phyloP scores from a whole-genome alignment of 2,113 vertebrate genomes.

The Phaethornis superciliosus region DNA sequence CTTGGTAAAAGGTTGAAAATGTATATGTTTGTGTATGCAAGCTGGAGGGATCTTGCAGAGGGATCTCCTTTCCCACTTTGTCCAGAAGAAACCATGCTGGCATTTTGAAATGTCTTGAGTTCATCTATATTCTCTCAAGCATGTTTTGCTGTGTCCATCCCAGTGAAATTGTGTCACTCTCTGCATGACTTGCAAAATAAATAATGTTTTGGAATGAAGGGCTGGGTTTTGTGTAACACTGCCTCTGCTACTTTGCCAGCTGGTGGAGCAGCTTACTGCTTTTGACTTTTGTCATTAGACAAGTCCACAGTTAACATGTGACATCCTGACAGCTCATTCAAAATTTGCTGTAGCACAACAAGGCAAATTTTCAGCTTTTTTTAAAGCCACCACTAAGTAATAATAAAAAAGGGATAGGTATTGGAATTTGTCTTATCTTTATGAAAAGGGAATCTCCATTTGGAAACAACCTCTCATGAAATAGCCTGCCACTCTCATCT shows the following conservation, averaged over 20 bases:
- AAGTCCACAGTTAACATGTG: background rate
- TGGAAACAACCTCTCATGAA: background rate
- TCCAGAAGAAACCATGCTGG: background rate
- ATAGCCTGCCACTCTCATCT: background rate
- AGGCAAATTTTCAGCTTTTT: background rate
- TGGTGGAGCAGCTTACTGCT: background rate
- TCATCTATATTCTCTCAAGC: background rate
- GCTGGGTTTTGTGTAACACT: background rate
- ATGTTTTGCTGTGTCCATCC: background rate
- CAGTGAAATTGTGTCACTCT: background rate
- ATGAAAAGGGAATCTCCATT: background rate
- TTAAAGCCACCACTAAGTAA: background rate
- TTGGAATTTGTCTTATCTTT: background rate
- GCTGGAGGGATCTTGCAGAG: background rate
- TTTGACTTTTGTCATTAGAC: background rate
- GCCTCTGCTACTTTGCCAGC: background rate
- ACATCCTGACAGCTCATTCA: background rate
- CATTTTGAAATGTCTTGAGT: background rate
- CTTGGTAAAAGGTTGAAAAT: background rate
- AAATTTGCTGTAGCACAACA: background rate
- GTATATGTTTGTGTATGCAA: background rate
- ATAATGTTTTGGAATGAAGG: background rate
- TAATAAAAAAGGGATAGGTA: background rate
- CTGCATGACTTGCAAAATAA: fast-evolving
- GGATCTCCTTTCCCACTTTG: background rate